Evolutionary conservation across 2,113 vertebrate species (phyloP).

Genomic region (Andinoacara biseriatus): DNA sequence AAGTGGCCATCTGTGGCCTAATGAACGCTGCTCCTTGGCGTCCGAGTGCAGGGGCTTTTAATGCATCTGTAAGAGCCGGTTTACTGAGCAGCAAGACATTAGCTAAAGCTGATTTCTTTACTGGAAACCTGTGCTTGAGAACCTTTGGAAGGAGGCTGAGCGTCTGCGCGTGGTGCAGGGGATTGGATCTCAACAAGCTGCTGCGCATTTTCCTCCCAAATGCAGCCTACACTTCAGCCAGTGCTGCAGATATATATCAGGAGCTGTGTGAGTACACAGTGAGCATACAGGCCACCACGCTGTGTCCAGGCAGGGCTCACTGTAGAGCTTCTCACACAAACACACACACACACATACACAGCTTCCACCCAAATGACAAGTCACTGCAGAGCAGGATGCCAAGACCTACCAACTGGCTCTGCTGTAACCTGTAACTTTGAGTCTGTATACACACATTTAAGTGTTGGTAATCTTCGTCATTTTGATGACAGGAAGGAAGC

Average conservation of each 20-base stretch:
- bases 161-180: constrained; percentile 51
- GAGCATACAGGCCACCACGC: constrained; percentile 3
- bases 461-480: background rate
- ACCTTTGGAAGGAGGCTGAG: constrained; percentile 72
- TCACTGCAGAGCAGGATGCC: constrained; percentile 36
- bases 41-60: constrained; percentile 70
- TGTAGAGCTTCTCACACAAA: constrained; percentile 9
- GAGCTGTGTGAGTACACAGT: constrained; percentile 38
- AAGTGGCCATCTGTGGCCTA: constrained; percentile 80
- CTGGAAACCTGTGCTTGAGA: constrained; percentile 79
- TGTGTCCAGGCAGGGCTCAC: constrained; percentile 25
- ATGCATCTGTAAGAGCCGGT: constrained; percentile 81
- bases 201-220: constrained; percentile 74
- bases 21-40: constrained; percentile 76
- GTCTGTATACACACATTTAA: background rate
- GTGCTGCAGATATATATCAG: constrained; percentile 64
- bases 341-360: constrained; percentile 14
- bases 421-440: constrained; percentile 21
- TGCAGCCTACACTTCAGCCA: constrained; percentile 71
- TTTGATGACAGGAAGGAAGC: background rate
- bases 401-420: constrained; percentile 32
- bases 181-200: constrained; percentile 77
- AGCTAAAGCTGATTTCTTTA: constrained; percentile 83
- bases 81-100: constrained; percentile 80
- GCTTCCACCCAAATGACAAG: constrained; percentile 72